Evolutionary conservation across 2,888 invertebrate genomes (phyloP).

Genomic region (Noctua janthe): DNA sequence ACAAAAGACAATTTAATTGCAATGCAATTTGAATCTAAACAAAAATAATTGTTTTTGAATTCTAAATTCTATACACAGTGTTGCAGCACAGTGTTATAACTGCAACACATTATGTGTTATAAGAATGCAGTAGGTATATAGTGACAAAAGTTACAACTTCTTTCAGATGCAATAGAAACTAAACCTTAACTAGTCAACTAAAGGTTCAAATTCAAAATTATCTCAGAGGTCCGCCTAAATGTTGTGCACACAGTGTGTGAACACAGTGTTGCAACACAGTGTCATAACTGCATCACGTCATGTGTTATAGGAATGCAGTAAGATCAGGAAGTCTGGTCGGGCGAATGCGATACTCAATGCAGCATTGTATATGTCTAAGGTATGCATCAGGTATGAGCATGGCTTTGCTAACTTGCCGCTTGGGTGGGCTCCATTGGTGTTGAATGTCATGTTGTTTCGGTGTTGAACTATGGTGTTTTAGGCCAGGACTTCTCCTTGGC

Average conservation of each 20-base stretch:
- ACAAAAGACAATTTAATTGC: neutral
- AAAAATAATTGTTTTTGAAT: neutral
- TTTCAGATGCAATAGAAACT: neutral
- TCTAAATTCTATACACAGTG: neutral
- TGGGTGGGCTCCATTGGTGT: slow-evolving; percentile 56
- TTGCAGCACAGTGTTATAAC: neutral
- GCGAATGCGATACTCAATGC: slow-evolving; percentile 92
- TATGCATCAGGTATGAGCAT: slow-evolving; percentile 80
- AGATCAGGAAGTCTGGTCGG: slow-evolving; percentile 90
- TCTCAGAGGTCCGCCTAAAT: slow-evolving; percentile 15
- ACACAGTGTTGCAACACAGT: slow-evolving; percentile 65
- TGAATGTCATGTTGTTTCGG: slow-evolving; percentile 48
- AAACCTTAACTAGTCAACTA: neutral
- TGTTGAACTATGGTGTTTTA: slow-evolving; percentile 10
- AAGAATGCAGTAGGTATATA: neutral
- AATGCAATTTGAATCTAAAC: neutral
- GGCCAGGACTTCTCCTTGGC: neutral
- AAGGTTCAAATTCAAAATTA: slow-evolving; percentile 14
- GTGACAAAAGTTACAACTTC: neutral
- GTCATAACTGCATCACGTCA: slow-evolving; percentile 71
- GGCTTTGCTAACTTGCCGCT: slow-evolving; percentile 70
- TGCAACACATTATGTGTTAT: neutral
- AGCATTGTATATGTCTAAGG: slow-evolving; percentile 93
- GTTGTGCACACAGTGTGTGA: slow-evolving; percentile 43
- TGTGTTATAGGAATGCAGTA: slow-evolving; percentile 91